A percentile compares a stretch with the other conserved stretches of the same genome.
These are phyloP conservation scores for Mayetiola destructor DNA, from an alignment of 2,888 invertebrate species.

Conservation along the genomic window DNA sequence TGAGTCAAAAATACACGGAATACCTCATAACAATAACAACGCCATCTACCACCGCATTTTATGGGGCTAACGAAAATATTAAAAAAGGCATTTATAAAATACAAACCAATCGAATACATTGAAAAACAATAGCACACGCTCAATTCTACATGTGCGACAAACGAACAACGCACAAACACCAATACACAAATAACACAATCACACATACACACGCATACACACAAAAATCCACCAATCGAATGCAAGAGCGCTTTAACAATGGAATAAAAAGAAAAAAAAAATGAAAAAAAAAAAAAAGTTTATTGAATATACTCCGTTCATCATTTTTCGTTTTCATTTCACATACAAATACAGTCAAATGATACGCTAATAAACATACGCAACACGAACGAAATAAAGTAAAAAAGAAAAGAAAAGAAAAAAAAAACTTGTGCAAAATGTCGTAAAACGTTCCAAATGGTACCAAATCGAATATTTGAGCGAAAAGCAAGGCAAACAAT, in stretches of 20 bases:
- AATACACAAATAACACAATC: neutral
- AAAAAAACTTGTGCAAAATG: conserved; percentile 7
- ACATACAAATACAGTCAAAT: neutral
- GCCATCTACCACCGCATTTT: too few relatives aligned
- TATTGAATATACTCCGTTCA: neutral
- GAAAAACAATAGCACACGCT: too few relatives aligned
- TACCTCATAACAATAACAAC: too few relatives aligned
- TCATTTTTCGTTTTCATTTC: neutral
- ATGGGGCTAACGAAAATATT: too few relatives aligned
- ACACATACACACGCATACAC: neutral
- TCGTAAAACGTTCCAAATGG: conserved; percentile 7
- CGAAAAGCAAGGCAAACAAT: conserved; percentile 8
- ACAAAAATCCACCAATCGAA: neutral
- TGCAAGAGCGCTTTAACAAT: neutral
- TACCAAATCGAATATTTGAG: conserved; percentile 4
- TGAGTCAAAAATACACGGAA: too few relatives aligned
- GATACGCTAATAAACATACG: conserved; percentile 2
- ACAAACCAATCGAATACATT: too few relatives aligned
- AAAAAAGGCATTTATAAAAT: too few relatives aligned
- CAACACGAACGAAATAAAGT: neutral
- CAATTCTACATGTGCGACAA: neutral
- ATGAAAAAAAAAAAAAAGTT: neutral
- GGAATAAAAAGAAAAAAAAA: neutral
- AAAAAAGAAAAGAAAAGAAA: neutral
- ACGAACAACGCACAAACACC: neutral